Percentiles rank a stretch among this genome's conserved stretches.
These are phyloP conservation scores for Amphipoea oculea DNA, from an alignment of 2,888 invertebrate species.

Conservation along the genomic window DNA sequence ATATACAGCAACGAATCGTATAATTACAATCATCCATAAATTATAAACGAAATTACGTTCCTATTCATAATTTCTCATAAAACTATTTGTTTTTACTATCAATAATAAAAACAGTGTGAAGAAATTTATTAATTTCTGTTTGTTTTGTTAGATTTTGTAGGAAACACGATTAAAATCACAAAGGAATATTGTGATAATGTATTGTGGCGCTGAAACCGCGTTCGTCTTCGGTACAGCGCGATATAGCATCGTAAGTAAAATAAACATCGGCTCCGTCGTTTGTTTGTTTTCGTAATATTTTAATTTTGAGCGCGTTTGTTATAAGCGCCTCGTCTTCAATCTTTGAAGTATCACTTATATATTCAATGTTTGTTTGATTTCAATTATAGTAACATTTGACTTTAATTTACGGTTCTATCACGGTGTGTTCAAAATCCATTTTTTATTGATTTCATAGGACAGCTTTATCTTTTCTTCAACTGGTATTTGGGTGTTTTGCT, in stretches of 20 bases:
- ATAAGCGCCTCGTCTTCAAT: constrained; percentile 73
- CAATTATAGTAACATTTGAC: constrained; percentile 61
- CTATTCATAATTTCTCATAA: constrained; percentile 54
- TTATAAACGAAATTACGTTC: constrained; percentile 43
- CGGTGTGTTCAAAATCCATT: constrained; percentile 12
- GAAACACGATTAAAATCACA: constrained; percentile 65
- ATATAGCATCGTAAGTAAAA: constrained; percentile 81
- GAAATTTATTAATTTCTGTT: constrained; percentile 65
- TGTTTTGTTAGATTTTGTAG: constrained; percentile 59
- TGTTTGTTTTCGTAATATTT: constrained; percentile 86
- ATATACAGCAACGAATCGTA: constrained; percentile 54
- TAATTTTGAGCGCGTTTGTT: constrained; percentile 83
- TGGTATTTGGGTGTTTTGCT: constrained; percentile 17
- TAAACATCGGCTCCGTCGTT: constrained; percentile 75
- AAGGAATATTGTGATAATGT: constrained; percentile 66
- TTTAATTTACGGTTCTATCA: constrained; percentile 47
- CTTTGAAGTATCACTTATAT: constrained; percentile 80
- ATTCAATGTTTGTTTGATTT: constrained; percentile 65
- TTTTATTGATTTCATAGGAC: constrained; percentile 23
- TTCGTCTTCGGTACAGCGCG: constrained; percentile 80
- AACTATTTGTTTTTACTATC: constrained; percentile 58
- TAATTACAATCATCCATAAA: constrained; percentile 57
- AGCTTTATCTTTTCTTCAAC: constrained; percentile 41
- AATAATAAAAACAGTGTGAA: constrained; percentile 57
- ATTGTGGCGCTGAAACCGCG: constrained; percentile 62